Evolutionary conservation across 2,888 invertebrate genomes (phyloP).

Genomic region (Andrena bicolor): DNA sequence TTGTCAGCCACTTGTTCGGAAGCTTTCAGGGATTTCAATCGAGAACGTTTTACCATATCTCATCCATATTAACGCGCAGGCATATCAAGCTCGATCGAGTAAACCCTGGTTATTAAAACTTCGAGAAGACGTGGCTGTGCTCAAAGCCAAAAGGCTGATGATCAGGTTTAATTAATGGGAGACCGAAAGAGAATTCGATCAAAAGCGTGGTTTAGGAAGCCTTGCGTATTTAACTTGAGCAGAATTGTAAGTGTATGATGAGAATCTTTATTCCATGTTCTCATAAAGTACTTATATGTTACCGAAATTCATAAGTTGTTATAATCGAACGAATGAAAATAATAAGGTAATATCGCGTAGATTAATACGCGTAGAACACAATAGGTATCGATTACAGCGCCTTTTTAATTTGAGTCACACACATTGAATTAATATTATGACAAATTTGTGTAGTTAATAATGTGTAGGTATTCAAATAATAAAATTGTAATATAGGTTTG

Average conservation of each 20-base stretch:
- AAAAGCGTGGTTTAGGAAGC: background rate
- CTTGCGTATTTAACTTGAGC: background rate
- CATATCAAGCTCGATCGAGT: constrained; percentile 28
- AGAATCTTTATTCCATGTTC: too few relatives aligned
- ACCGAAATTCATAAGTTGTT: too few relatives aligned
- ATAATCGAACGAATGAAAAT: too few relatives aligned
- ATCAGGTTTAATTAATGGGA: constrained; percentile 28
- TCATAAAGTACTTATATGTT: too few relatives aligned
- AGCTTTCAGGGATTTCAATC: constrained; percentile 25
- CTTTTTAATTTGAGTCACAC: too few relatives aligned
- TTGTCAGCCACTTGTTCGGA: constrained; percentile 12
- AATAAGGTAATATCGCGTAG: too few relatives aligned
- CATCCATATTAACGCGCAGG: constrained; percentile 51
- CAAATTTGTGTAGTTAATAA: too few relatives aligned
- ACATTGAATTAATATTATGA: too few relatives aligned
- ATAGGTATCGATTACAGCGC: too few relatives aligned
- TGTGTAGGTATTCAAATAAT: too few relatives aligned
- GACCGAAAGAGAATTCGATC: constrained; percentile 21
- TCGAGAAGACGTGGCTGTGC: background rate
- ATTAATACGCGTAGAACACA: too few relatives aligned
- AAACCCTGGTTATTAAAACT: constrained; percentile 37
- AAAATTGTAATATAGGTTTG: too few relatives aligned
- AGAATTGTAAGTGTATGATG: background rate
- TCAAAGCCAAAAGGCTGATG: background rate
- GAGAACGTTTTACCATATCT: constrained; percentile 44